Evolutionary conservation across 1,140 invertebrate species (phyloP).

Genomic region (Drosophila micromelanica): DNA sequence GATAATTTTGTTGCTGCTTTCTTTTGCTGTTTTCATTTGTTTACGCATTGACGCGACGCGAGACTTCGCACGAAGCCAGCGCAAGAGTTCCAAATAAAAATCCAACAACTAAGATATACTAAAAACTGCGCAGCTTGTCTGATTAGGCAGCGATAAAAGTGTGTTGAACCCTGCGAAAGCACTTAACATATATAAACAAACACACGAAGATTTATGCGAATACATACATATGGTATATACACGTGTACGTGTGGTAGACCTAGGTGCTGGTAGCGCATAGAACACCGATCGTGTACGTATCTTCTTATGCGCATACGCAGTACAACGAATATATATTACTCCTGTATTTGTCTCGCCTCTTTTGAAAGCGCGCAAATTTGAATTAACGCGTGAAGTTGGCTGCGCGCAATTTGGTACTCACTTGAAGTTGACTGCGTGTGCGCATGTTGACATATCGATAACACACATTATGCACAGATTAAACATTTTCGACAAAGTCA

Average conservation of each 20-base stretch:
- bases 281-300: neutral
- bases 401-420: constrained; percentile 6
- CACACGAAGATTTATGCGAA: neutral
- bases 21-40: constrained; percentile 66
- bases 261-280: neutral
- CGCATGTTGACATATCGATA: constrained; percentile 25
- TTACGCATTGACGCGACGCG: constrained; percentile 56
- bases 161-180: constrained; percentile 71
- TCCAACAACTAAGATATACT: constrained; percentile 1
- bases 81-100: constrained; percentile 20
- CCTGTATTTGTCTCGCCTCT: no score
- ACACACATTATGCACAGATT: neutral
- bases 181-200: constrained; percentile 22
- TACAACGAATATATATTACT: no score
- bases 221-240: neutral
- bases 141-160: constrained; percentile 68
- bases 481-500: neutral
- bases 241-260: neutral
- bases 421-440: constrained; percentile 15
- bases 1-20: constrained; percentile 57
- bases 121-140: constrained; percentile 45
- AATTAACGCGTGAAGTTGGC: constrained; percentile 27
- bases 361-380: constrained; percentile 6
- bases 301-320: no score
- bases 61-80: constrained; percentile 2